Evolutionary conservation across 2,888 invertebrate species (phyloP).

Genomic region (Eucriotettix oculatus): DNA sequence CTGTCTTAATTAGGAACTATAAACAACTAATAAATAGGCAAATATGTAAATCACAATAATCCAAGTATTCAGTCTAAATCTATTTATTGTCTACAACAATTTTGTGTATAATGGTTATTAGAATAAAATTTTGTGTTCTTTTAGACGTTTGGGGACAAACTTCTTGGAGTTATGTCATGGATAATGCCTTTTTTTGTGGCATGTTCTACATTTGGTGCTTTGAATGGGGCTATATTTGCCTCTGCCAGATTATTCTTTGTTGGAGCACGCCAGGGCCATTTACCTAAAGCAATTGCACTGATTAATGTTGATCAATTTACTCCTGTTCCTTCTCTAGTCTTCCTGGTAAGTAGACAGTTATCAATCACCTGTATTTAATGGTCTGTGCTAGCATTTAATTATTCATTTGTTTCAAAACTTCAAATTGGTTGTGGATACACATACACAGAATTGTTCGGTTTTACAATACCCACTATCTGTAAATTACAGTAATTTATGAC

Average conservation of each 20-base stretch:
- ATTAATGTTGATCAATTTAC: constrained; percentile 68
- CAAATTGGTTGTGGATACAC: neutral
- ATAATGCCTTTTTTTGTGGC: constrained; percentile 93
- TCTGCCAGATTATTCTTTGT: constrained; percentile 82
- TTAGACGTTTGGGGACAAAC: constrained; percentile 71
- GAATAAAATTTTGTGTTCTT: constrained; percentile 12
- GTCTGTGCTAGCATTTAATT: neutral
- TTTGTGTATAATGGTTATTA: neutral
- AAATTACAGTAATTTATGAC: neutral
- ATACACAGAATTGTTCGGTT: neutral
- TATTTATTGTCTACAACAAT: no score
- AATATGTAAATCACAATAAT: no score
- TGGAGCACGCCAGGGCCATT: constrained; percentile 73
- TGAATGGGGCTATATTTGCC: constrained; percentile 91
- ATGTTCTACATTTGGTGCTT: constrained; percentile 84
- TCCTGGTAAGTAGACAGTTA: constrained; percentile 48
- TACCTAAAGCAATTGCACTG: constrained; percentile 69
- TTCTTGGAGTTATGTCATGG: constrained; percentile 75
- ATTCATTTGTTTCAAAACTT: neutral
- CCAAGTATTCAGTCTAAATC: no score
- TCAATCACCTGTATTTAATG: neutral
- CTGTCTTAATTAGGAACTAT: no score
- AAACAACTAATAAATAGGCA: no score
- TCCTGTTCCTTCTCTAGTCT: constrained; percentile 72
- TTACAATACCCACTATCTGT: neutral